A percentile compares a stretch with the other conserved stretches of the same genome.
phyloP scores from a whole-genome alignment of 2,113 vertebrate genomes.

The Rhagologus leucostigma region DNA sequence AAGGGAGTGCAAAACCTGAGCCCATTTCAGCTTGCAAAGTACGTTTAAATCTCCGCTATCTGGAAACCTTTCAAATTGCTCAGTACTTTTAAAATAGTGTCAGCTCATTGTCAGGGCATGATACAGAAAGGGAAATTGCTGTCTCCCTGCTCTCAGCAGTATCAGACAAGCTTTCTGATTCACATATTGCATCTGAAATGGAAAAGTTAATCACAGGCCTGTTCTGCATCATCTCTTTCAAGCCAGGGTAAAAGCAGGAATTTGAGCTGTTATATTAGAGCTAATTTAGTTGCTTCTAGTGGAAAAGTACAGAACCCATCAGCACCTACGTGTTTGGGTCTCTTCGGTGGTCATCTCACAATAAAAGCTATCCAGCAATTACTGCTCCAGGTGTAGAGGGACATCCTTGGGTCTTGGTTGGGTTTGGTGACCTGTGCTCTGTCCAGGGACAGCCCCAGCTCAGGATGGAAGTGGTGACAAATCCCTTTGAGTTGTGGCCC shows the following conservation, averaged over 20 bases:
- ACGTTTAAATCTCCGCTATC: background rate
- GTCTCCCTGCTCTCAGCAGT: background rate
- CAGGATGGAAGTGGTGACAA: rapidly evolving
- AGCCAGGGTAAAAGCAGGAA: background rate
- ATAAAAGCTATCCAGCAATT: background rate
- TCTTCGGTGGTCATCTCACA: too few relatives aligned
- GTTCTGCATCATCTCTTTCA: background rate
- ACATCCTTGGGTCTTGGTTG: too few relatives aligned
- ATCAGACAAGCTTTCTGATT: background rate
- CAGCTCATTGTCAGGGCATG: background rate
- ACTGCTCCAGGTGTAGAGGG: background rate
- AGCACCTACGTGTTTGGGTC: background rate
- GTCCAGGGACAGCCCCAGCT: background rate
- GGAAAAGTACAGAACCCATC: background rate
- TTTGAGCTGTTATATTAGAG: background rate
- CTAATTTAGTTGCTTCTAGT: background rate
- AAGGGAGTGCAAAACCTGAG: background rate
- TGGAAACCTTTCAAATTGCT: background rate
- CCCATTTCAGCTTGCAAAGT: background rate
- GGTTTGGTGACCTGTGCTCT: background rate
- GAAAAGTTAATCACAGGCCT: background rate
- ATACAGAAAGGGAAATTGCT: background rate
- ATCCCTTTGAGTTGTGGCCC: rapidly evolving
- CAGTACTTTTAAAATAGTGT: background rate
- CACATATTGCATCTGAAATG: background rate